Percentiles rank a stretch among this genome's conserved stretches.
phyloP scores from a whole-genome alignment of 2,113 vertebrate species.

The Daboia siamensis region DNA sequence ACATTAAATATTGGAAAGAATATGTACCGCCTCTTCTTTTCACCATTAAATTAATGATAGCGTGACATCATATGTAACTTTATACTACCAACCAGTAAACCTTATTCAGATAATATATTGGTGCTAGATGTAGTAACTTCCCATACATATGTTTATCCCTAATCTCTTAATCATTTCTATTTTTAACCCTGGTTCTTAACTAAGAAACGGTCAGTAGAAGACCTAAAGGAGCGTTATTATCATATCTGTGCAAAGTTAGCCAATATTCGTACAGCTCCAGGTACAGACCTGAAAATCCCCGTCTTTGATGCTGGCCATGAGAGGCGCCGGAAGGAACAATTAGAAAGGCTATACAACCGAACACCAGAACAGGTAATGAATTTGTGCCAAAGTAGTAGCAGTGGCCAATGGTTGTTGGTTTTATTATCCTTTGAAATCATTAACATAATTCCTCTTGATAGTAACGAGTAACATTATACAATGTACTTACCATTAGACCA shows the following conservation, averaged over 20 bases:
- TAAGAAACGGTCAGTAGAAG: conserved; percentile 94
- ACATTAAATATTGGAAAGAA: not conserved
- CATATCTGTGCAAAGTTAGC: conserved; percentile 93
- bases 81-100: not conserved
- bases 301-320: conserved; percentile 96
- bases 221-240: conserved; percentile 96
- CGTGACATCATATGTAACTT: not conserved
- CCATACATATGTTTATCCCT: not conserved
- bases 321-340: conserved; percentile 91
- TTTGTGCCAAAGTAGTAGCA: not conserved
- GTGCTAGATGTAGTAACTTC: not conserved
- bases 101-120: not conserved
- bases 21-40: not conserved
- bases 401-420: not conserved
- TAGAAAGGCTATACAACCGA: conserved; percentile 94
- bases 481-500: not conserved
- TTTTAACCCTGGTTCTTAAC: conserved; percentile 4
- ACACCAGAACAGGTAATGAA: conserved; percentile 90
- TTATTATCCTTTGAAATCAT: not conserved
- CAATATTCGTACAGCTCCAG: conserved; percentile 86
- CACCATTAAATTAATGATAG: not conserved
- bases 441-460: not conserved
- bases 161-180: not conserved
- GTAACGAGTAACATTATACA: not conserved
- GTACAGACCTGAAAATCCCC: conserved; percentile 91